Conservation (phyloP, 2,888 invertebrate genomes). For the Peribatodes rhomboidaria region DNA sequence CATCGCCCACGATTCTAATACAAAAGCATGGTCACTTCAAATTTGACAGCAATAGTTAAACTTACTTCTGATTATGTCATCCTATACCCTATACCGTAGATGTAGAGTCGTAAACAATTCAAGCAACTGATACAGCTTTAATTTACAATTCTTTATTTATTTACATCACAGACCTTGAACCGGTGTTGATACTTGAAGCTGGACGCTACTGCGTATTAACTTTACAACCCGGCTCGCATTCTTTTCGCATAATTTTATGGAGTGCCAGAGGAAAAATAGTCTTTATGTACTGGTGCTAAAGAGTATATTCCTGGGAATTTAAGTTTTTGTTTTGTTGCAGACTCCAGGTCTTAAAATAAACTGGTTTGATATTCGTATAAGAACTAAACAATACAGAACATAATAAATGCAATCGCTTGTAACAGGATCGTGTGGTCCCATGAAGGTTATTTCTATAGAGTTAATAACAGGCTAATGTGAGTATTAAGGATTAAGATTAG, state of each 20-base stretch:
- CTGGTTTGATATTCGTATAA: slow-evolving; percentile 28
- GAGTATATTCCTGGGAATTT: not conserved
- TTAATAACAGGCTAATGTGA: not conserved
- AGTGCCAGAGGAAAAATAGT: slow-evolving; percentile 11
- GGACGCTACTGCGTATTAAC: slow-evolving; percentile 40
- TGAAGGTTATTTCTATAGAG: slow-evolving; percentile 9
- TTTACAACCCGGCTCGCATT: slow-evolving; percentile 21
- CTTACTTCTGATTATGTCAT: too few species aligned
- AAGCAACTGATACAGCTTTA: not conserved
- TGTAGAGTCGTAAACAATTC: too few species aligned
- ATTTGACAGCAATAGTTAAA: too few species aligned
- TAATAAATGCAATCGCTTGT: slow-evolving; percentile 4
- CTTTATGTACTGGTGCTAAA: slow-evolving; percentile 7
- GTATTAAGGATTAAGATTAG: too few species aligned
- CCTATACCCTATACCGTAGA: too few species aligned
- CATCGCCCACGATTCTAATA: too few species aligned
- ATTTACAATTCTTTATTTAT: not conserved
- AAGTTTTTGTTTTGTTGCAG: slow-evolving; percentile 19
- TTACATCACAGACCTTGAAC: slow-evolving; percentile 42
- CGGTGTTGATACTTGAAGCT: slow-evolving; percentile 16
- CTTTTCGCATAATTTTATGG: slow-evolving; percentile 19
- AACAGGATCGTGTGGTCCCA: slow-evolving; percentile 4
- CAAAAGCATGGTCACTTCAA: too few species aligned
- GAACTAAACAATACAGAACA: slow-evolving; percentile 19
- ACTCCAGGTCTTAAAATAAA: slow-evolving; percentile 25